Evolutionary conservation across 2,797 vertebrate genomes (phyloP), one percentile per base, ranked within the genome.

Genomic region (Xiphorhynchus erythropygius): DNA sequence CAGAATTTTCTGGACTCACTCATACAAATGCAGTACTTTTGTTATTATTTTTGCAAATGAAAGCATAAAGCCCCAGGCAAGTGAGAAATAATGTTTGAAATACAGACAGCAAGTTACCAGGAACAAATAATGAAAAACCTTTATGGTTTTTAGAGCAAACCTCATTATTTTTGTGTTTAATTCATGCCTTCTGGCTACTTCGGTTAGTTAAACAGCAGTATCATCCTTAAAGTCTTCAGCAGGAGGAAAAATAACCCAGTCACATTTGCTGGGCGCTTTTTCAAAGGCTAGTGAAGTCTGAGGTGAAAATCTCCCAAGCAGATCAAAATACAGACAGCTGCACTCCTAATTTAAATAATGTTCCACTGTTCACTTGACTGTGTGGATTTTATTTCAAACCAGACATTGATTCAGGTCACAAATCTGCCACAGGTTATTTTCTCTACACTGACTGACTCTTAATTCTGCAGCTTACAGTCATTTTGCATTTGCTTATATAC

Each of bases 261-360:
- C 71, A 74, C 37, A 27, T 60, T 70, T 64, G 42, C 89, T 75
- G 59, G 74, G 46, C 15, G 42, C 28, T 86, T 94, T 84, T 78
- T 69, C 79, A 86, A 88, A 94, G 55, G 50, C 62, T n/a, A 71
- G 35, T 32, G 35, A 81, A 78, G 50, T 88, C 76, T 42, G 32
- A 94, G 69, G 62, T 10, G 30, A 88, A 95, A 92, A 87, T 94
- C 46, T 75, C 84, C 47, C 71, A 74, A 83, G 84, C 86, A 92
- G 84, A 78, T 87, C 93, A 84, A 85, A 83, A 91, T 75, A 81
- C 82, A 96, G 65, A 64, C 82, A 92, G 75, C 87, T 92, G 62
- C 92, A 87, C 35, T 77, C 93, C 76, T 91, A 21, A 87, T 92
- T 83, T 95, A 65, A 89, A 86, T 86, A 80, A 78, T 4, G 10